Evolutionary conservation across 2,797 vertebrate genomes (phyloP).

Genomic region (Cetoscarus ocellatus): DNA sequence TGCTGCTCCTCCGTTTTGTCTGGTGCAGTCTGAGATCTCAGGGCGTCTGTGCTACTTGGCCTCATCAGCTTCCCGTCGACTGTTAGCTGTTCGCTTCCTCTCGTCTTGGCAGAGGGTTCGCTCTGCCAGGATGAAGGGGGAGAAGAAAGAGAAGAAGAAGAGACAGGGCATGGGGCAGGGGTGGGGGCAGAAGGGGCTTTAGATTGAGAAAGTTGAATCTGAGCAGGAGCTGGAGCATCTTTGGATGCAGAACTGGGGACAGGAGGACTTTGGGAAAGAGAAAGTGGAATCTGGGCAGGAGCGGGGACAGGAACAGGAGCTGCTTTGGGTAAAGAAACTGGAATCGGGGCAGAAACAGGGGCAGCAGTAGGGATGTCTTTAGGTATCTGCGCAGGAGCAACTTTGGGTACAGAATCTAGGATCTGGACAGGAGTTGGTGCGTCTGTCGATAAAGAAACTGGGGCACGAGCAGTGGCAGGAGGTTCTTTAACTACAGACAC

Average conservation of each 20-base stretch:
- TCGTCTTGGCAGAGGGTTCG: slow-evolving; percentile 76
- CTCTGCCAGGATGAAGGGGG: slow-evolving; percentile 31
- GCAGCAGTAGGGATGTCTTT: not conserved
- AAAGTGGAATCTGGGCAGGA: not conserved
- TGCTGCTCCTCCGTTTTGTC: slow-evolving; percentile 77
- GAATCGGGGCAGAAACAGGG: not conserved
- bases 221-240: slow-evolving; percentile 1
- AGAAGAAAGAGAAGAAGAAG: slow-evolving; percentile 34
- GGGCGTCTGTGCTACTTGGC: slow-evolving; percentile 81
- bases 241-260: slow-evolving; percentile 16
- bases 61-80: slow-evolving; percentile 86
- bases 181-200: slow-evolving; percentile 21
- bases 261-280: not conserved
- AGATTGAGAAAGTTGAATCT: slow-evolving; percentile 32
- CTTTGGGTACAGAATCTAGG: slow-evolving; percentile 35
- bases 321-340: slow-evolving; percentile 9
- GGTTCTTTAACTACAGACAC: not conserved
- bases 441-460: slow-evolving; percentile 10
- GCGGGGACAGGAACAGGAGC: not conserved
- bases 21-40: slow-evolving; percentile 81
- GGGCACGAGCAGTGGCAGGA: not conserved
- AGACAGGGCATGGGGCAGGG: slow-evolving; percentile 16
- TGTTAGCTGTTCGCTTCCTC: slow-evolving; percentile 79
- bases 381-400: slow-evolving; percentile 4
- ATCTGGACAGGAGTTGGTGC: slow-evolving; percentile 12